These are phyloP conservation scores for Archips crataeganus DNA, from an alignment of 2,888 invertebrate species.

Conservation along the genomic window DNA sequence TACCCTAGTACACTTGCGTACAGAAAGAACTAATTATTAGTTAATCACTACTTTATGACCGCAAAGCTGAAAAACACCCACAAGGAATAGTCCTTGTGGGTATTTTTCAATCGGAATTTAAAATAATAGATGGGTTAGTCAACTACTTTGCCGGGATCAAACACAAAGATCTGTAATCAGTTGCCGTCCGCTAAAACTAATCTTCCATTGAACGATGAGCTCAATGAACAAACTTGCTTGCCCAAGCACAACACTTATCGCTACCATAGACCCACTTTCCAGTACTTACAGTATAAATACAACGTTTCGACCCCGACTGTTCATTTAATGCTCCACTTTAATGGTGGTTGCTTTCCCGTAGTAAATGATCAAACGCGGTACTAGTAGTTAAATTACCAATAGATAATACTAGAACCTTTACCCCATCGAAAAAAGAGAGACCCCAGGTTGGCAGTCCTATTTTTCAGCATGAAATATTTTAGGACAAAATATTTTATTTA, in stretches of 20 bases:
- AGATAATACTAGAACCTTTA: neutral
- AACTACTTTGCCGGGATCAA: no score
- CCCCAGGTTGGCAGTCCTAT: no score
- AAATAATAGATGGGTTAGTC: no score
- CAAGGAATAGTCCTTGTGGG: no score
- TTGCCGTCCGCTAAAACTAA: neutral
- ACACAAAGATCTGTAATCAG: no score
- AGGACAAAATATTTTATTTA: no score
- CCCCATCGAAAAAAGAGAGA: neutral
- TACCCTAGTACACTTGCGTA: no score
- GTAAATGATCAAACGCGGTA: neutral
- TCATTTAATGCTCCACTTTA: neutral
- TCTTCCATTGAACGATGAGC: neutral
- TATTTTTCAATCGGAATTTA: no score
- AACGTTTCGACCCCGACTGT: neutral
- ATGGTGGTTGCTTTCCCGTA: slow-evolving; percentile 3
- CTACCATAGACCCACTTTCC: neutral
- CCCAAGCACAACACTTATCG: neutral
- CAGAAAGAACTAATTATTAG: no score
- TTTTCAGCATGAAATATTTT: no score
- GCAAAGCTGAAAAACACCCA: no score
- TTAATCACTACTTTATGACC: no score
- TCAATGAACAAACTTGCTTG: neutral
- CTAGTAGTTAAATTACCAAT: neutral
- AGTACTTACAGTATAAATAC: neutral